A percentile compares a stretch with the other conserved stretches of the same genome.
Conservation (phyloP, 2,113 vertebrate species). For the Scatophagus argus region DNA sequence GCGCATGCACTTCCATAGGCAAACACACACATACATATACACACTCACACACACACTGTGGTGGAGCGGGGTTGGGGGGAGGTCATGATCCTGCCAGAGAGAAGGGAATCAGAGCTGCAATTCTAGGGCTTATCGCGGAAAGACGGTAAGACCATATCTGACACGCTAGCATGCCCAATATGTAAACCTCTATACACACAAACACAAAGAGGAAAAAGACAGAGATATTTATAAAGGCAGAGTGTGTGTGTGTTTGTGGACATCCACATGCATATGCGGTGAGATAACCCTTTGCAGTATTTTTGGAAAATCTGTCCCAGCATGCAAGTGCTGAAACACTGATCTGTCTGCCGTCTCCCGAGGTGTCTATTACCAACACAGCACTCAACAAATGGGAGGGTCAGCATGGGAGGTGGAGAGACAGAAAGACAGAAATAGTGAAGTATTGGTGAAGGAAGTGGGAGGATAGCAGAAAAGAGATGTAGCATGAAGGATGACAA, state of each 20-base stretch:
- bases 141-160: constrained; percentile 81
- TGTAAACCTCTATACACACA: constrained; percentile 58
- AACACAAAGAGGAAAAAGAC: neutral
- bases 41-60: constrained; percentile 22
- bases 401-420: constrained; percentile 43
- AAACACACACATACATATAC: constrained; percentile 35
- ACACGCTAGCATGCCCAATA: constrained; percentile 68
- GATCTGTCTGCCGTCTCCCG: constrained; percentile 52
- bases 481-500: too few species aligned
- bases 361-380: constrained; percentile 70
- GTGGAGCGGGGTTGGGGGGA: constrained; percentile 29
- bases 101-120: constrained; percentile 77
- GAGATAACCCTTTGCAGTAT: constrained; percentile 71
- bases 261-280: constrained; percentile 38
- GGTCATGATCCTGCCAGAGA: constrained; percentile 76
- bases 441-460: constrained; percentile 5
- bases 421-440: neutral
- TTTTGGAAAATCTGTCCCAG: constrained; percentile 77
- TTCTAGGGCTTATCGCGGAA: constrained; percentile 78
- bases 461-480: neutral
- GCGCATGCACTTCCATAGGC: constrained; percentile 30
- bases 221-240: neutral
- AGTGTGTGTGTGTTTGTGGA: constrained; percentile 1
- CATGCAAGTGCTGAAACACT: constrained; percentile 64
- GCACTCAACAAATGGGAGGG: constrained; percentile 30